Percentiles rank a stretch among this genome's conserved stretches.
These are phyloP conservation scores for Elephas maximus DNA, from an alignment of 2,113 vertebrate species.

Conservation along the genomic window DNA sequence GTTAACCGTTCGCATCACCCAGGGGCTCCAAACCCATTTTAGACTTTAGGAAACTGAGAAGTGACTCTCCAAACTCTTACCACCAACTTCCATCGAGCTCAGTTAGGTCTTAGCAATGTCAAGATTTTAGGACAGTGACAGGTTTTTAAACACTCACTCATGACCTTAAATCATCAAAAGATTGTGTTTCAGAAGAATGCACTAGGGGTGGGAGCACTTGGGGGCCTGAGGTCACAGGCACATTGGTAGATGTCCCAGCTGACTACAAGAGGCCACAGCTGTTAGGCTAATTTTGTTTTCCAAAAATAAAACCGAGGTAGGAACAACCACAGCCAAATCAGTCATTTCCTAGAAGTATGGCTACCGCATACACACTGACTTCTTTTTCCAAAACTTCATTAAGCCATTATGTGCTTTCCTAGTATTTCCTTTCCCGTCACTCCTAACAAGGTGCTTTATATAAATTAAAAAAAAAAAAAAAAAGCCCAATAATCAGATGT, in stretches of 20 bases:
- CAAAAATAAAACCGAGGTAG: slow-evolving; percentile 52
- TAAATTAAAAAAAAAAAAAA: neutral
- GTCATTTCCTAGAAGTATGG: slow-evolving; percentile 7
- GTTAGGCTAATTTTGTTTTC: slow-evolving; percentile 51
- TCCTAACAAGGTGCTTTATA: neutral
- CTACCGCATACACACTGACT: neutral
- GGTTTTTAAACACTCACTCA: slow-evolving; percentile 2
- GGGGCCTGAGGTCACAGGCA: neutral
- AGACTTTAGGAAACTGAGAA: slow-evolving; percentile 2
- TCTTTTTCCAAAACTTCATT: slow-evolving; percentile 36
- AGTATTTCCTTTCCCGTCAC: slow-evolving; percentile 51
- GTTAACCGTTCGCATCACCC: neutral
- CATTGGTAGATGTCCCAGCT: neutral
- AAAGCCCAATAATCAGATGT: neutral
- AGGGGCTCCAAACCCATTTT: neutral
- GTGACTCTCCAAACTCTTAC: neutral
- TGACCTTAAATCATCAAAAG: slow-evolving; percentile 6
- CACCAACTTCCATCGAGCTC: neutral
- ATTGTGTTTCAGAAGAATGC: neutral
- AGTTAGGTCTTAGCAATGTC: neutral
- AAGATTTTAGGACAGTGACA: neutral
- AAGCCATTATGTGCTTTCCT: neutral
- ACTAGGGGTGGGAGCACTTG: neutral
- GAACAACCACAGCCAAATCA: slow-evolving; percentile 43
- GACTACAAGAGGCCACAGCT: slow-evolving; percentile 5